Conservation (phyloP, 2,888 invertebrate genomes). For the Diarsia mendica region DNA sequence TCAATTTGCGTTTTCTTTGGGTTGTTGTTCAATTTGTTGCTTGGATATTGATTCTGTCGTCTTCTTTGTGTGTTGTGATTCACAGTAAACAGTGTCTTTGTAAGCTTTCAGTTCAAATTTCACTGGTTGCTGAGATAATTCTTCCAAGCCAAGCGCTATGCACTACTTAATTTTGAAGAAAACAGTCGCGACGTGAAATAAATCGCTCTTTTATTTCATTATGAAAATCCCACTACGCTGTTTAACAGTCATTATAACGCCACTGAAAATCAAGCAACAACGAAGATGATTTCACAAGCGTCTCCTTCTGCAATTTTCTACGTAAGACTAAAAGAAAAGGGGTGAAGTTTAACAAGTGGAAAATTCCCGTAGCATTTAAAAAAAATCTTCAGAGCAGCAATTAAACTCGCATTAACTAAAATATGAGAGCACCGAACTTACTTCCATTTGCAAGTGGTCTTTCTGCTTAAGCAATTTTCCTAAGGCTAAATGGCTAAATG, state of each 20-base stretch:
- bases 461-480: constrained; percentile 83
- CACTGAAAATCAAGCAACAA: constrained; percentile 4
- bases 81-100: not conserved
- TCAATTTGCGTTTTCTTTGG: constrained; percentile 36
- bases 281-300: constrained; percentile 29
- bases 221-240: not conserved
- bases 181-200: not conserved
- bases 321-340: constrained; percentile 47
- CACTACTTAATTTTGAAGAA: not conserved
- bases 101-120: not conserved
- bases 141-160: not conserved
- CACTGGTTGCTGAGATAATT: not conserved
- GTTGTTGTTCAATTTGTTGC: constrained; percentile 6
- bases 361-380: constrained; percentile 48
- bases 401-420: constrained; percentile 85
- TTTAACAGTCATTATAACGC: constrained; percentile 3
- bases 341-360: constrained; percentile 57
- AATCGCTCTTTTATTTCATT: not conserved
- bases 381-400: constrained; percentile 68
- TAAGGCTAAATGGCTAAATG: constrained; percentile 87
- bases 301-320: constrained; percentile 12
- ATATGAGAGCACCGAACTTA: constrained; percentile 78
- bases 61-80: not conserved
- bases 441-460: constrained; percentile 59
- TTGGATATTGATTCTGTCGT: constrained; percentile 10